Evolutionary conservation across 2,888 invertebrate genomes (phyloP), one percentile per base, ranked within the genome.

Genomic region (Conchocele bisecta): DNA sequence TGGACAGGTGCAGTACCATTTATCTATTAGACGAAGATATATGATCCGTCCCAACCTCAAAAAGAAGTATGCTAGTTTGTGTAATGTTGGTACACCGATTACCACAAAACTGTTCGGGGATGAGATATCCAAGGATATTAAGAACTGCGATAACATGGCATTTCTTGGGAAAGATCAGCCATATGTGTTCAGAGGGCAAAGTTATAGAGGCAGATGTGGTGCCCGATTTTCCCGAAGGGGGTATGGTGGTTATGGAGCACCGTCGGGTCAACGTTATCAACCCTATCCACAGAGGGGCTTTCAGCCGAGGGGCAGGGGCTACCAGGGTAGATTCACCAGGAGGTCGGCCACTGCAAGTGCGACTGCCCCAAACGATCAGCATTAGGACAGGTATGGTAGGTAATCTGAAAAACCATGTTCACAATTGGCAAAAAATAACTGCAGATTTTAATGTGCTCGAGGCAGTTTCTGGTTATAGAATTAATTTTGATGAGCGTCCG

Each of bases 61-160:
- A 17, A 48, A 48, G n/a, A 53, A 53, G n/a, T 53, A 53, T 22
- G 3, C 33, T n/a, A 35, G 26, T 53, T 33, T 53, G 17, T 53
- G 31, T 53, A 53, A 53, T 15, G 7, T 33, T 17, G 24, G 20
- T 53, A 35, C 35, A 3, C 53, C 53, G 9, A 35, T 53, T 33
- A 53, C 53, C 33, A 20, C 35, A 7, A 9, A 15, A 15, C 17
- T 44, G 9, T 53, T 53, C 35, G 53, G 53, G 5, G 53, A 53
- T 53, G 53, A 53, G 4, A 22, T 53, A 3, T n/a, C 13, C 5
- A 53, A 35, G 24, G 53, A 53, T 20, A 31, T 53, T 5, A 53
- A 53, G 26, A 53, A 53, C 4, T 53, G 53, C 22, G 53, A 53
- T 11, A 33, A 33, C 4, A 33, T 20, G 7, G 26, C 22, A 15